Base-by-base conservation (phyloP, 2,113 vertebrate species). In the Megaleporinus macrocephalus region DNA sequence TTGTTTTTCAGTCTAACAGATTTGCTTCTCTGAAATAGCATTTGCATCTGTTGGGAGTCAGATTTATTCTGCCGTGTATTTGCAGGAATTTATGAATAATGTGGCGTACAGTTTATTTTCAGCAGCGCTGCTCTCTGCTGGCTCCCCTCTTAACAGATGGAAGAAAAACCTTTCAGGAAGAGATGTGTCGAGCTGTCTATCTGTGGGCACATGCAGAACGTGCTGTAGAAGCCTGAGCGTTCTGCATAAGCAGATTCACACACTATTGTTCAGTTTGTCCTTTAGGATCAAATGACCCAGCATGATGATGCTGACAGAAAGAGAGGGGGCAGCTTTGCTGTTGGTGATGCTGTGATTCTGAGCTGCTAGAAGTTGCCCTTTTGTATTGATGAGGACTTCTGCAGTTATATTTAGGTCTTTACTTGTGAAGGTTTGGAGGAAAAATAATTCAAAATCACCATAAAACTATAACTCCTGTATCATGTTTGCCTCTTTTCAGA, bases 271-370 rank as follows among this genome's bases (percentile, higher is more conserved):
- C 65, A 70, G 30, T 74, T 33, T 72, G 80, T 86, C 84, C 84
- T 86, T 86, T 36, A 76, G 76, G 47, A 79, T 86, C 72, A 76
- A 51, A 80, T 85, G 29, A 59, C 72, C 15, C 18, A 69, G 51
- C 71, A 57, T 66, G 55, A 63, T 76, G 80, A 10, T 65, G 80
- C 73, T 63, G 78, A 75, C 70, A 79, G 72, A 75, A 69, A 55
- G 44, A 73, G 20, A 73, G 22, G 16, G 14, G 55, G 22, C 29
- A 49, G 53, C n/a, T 15, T 36, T 47, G 27, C 55, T 62, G 53
- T 16, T 41, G 78, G 57, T 71, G 41, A 62, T 61, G 59, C 44
- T 53, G 6, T 63, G 16, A 65, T 36, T 63, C 18, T 30, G 69
- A 15, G 49, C 9, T 78, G 59, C 15, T 53, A 10, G 22, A 29